Evolutionary conservation across 2,113 vertebrate species (phyloP), one percentile per base, ranked within the genome.

Genomic region (Thamnophis sirtalis): DNA sequence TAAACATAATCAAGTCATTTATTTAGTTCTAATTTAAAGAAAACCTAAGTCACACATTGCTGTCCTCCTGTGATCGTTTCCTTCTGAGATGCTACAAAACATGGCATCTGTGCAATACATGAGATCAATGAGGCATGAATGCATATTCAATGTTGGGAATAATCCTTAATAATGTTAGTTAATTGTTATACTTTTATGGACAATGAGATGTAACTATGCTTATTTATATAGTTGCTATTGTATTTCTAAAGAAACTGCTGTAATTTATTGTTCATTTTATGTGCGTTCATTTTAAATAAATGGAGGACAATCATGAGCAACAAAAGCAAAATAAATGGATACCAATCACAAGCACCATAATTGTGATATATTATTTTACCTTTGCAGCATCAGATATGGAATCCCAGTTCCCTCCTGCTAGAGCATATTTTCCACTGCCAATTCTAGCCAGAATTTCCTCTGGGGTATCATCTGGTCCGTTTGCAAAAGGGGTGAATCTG

Each of bases 401-500:
- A 95, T 99, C 99, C 99, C 99, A 99, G 96, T 99, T 99, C 26
- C 99, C 99, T 90, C 99, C 99, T 2, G 98, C 98, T 26, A 99
- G 98, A 2, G 98, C 97, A 0, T 98, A 98, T 95, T 98, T 98
- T 51, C 99, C 99, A 10, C 99, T 98, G 94, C 98, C 98, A 0
- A 99, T 99, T 92, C 98, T 98, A 9, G 98, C 98, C 95, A 99
- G 95, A 89, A 99, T 99, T 96, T 99, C 98, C 93, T 99, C 99
- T 0, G 99, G 98, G 0, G 98, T 98, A 91, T 99, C 98, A 0
- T 99, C 98, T 0, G 98, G 98, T 17, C 98, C 98, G 24, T 98
- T 99, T 56, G 99, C 99, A 96, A 99, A 99, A 0, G 99, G 99
- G 51, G 99, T 99, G 95, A 99, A 99, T 15, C 99, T 99, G 49